A percentile compares a stretch with the other conserved stretches of the same genome.
Conservation (phyloP, 2,888 invertebrate genomes). For the Cremastinae sp. region DNA sequence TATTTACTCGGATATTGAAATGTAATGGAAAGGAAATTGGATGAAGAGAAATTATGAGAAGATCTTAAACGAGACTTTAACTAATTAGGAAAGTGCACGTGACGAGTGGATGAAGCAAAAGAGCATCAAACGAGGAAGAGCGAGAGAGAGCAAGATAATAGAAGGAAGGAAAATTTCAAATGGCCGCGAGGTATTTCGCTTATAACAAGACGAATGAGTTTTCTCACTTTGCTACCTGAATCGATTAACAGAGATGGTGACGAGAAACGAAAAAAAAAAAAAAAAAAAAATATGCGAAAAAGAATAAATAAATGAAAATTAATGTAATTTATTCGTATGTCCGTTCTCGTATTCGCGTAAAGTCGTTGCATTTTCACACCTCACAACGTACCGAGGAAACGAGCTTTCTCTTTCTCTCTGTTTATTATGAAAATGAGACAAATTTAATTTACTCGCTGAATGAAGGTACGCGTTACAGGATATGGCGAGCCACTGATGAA, state of each 20-base stretch:
- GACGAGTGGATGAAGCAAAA: conserved; percentile 8
- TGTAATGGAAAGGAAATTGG: conserved; percentile 13
- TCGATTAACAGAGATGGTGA: background rate
- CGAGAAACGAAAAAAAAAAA: conserved; percentile 1
- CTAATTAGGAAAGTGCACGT: conserved; percentile 24
- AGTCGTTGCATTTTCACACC: too few relatives aligned
- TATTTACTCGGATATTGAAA: conserved; percentile 15
- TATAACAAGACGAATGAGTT: conserved; percentile 31
- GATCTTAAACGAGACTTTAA: conserved; percentile 18
- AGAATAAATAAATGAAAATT: too few relatives aligned
- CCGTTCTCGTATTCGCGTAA: too few relatives aligned
- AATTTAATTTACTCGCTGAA: conserved; percentile 36
- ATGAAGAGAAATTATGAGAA: conserved; percentile 9
- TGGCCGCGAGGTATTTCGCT: conserved; percentile 14
- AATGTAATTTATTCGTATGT: too few relatives aligned
- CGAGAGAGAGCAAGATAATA: too few relatives aligned
- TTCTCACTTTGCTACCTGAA: conserved; percentile 7
- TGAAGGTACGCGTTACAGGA: conserved; percentile 7
- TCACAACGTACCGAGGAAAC: too few relatives aligned
- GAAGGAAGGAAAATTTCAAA: conserved; percentile 32
- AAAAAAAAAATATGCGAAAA: background rate
- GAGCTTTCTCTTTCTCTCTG: background rate
- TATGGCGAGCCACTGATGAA: conserved; percentile 19
- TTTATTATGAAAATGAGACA: conserved; percentile 41
- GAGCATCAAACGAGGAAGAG: conserved; percentile 30